Evolutionary conservation across 2,797 vertebrate genomes (phyloP).

Genomic region (Threskiornis aethiopicus): DNA sequence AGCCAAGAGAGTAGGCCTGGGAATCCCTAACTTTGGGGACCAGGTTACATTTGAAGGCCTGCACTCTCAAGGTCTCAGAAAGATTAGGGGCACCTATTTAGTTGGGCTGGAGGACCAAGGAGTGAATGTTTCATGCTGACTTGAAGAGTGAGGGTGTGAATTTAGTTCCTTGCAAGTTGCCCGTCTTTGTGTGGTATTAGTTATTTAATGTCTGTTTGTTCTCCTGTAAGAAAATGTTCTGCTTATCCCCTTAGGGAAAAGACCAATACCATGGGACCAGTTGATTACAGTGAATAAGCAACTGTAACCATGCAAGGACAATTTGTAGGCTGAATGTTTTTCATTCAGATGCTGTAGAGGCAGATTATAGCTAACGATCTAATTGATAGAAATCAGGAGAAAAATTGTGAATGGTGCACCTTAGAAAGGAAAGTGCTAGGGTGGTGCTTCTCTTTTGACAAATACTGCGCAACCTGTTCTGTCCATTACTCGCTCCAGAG

Average conservation of each 20-base stretch:
- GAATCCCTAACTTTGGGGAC: neutral
- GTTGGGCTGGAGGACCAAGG: neutral
- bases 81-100: neutral
- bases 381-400: neutral
- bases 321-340: neutral
- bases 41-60: neutral
- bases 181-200: neutral
- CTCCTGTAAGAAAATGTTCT: neutral
- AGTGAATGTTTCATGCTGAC: neutral
- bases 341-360: neutral
- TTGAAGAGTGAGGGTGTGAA: neutral
- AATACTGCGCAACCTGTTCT: neutral
- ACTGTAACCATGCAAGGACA: neutral
- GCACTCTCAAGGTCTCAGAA: neutral
- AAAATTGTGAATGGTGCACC: neutral
- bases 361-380: neutral
- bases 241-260: neutral
- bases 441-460: neutral
- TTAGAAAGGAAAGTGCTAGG: neutral
- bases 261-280: neutral
- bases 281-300: neutral
- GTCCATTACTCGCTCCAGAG: neutral
- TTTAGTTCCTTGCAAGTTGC: neutral
- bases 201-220: neutral
- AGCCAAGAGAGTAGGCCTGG: neutral